Conservation (phyloP, 2,797 vertebrate species). For the Hippopotamyrus pictus region DNA sequence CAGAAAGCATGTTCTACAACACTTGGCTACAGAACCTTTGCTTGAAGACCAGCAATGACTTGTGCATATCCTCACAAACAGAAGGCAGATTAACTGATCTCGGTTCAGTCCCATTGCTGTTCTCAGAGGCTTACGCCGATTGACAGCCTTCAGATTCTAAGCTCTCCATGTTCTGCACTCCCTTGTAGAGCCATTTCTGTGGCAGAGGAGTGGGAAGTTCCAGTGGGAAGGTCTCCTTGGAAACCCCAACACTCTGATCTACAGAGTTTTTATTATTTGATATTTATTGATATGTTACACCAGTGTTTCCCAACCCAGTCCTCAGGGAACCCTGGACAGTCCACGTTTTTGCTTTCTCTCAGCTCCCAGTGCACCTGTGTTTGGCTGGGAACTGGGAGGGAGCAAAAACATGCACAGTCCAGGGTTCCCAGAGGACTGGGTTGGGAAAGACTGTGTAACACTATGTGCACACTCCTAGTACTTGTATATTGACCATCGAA, state of each 20-base stretch:
- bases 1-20: neutral
- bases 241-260: neutral
- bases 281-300: neutral
- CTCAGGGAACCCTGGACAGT: neutral
- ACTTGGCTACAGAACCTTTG: neutral
- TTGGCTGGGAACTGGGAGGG: neutral
- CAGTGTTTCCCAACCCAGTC: neutral
- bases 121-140: neutral
- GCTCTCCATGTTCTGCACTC: neutral
- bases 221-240: neutral
- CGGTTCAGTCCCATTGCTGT: neutral
- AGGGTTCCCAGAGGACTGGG: no score
- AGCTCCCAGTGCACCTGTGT: neutral
- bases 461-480: neutral
- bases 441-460: neutral
- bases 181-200: neutral
- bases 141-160: neutral
- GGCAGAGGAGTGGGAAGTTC: neutral
- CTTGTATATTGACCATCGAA: neutral
- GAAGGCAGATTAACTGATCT: neutral
- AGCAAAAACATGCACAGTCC: no score
- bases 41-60: neutral
- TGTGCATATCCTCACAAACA: neutral
- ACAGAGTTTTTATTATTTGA: neutral
- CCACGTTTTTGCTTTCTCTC: neutral